Percentiles rank a stretch among this genome's conserved stretches.
These are phyloP conservation scores for Charanyca ferruginea DNA, from an alignment of 2,888 invertebrate species.

Conservation along the genomic window DNA sequence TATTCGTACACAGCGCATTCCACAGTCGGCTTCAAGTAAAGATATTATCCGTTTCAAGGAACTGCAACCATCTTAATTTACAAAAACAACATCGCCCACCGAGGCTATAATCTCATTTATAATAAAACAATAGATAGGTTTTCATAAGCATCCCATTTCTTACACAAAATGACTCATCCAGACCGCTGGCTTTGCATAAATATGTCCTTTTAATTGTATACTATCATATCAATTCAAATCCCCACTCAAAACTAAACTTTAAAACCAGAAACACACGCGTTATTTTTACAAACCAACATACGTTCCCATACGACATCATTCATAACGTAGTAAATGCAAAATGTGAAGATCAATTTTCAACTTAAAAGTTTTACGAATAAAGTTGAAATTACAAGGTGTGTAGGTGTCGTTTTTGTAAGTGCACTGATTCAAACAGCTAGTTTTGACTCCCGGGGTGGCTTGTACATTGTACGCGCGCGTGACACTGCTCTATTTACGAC, in stretches of 20 bases:
- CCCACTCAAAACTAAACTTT: constrained; percentile 65
- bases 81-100: constrained; percentile 70
- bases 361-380: constrained; percentile 26
- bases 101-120: constrained; percentile 73
- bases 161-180: constrained; percentile 84
- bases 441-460: constrained; percentile 90
- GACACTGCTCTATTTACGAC: constrained; percentile 90
- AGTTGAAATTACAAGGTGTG: constrained; percentile 51
- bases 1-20: constrained; percentile 43
- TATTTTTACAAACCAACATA: constrained; percentile 29
- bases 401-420: constrained; percentile 59
- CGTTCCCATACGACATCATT: constrained; percentile 22
- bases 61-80: constrained; percentile 72
- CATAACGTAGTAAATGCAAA: constrained; percentile 51
- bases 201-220: constrained; percentile 77
- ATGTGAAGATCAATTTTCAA: constrained; percentile 35
- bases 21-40: constrained; percentile 36
- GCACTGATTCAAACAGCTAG: constrained; percentile 83
- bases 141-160: constrained; percentile 77
- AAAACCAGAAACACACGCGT: constrained; percentile 12
- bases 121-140: constrained; percentile 77
- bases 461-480: constrained; percentile 88
- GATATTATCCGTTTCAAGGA: constrained; percentile 58
- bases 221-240: constrained; percentile 63
- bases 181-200: constrained; percentile 73